A percentile compares a stretch with the other conserved stretches of the same genome.
Evolutionary conservation across 2,113 vertebrate species (phyloP).

Genomic region (Tor tambroides): DNA sequence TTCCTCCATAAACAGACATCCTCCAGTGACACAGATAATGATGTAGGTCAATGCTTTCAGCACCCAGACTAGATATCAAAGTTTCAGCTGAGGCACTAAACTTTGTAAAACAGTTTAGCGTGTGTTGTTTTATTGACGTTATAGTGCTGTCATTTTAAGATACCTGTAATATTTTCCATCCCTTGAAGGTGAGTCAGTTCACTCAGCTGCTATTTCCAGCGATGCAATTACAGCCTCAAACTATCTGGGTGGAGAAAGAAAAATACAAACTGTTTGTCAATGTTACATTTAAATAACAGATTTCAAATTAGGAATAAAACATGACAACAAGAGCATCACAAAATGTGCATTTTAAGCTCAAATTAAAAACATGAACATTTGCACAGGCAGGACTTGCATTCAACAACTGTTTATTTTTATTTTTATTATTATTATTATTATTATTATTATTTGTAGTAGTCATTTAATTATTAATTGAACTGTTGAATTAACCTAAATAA

Average conservation of each 20-base stretch:
- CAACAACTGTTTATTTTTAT: too few relatives aligned
- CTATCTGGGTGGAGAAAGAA: background rate
- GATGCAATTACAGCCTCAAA: background rate
- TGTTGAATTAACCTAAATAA: too few relatives aligned
- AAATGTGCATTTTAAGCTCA: too few relatives aligned
- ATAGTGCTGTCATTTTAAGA: background rate
- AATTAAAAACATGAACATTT: too few relatives aligned
- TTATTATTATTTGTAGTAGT: too few relatives aligned
- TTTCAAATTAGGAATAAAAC: background rate
- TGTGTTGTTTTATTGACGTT: background rate
- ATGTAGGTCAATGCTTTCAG: slow-evolving; percentile 14
- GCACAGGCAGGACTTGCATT: too few relatives aligned
- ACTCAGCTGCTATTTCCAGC: background rate
- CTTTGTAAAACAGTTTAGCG: background rate
- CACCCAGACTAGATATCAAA: slow-evolving; percentile 1
- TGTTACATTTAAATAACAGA: background rate
- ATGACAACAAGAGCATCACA: background rate
- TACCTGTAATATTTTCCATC: background rate
- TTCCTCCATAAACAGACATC: slow-evolving; percentile 5
- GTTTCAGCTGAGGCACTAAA: background rate
- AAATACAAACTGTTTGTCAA: background rate
- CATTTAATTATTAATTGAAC: too few relatives aligned
- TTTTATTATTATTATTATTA: too few relatives aligned
- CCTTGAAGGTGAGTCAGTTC: background rate
- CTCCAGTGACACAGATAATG: slow-evolving; percentile 21